Percentiles rank a stretch among this genome's conserved stretches.
phyloP scores from a whole-genome alignment of 2,113 vertebrate species.

The Ammodytes dubius region DNA sequence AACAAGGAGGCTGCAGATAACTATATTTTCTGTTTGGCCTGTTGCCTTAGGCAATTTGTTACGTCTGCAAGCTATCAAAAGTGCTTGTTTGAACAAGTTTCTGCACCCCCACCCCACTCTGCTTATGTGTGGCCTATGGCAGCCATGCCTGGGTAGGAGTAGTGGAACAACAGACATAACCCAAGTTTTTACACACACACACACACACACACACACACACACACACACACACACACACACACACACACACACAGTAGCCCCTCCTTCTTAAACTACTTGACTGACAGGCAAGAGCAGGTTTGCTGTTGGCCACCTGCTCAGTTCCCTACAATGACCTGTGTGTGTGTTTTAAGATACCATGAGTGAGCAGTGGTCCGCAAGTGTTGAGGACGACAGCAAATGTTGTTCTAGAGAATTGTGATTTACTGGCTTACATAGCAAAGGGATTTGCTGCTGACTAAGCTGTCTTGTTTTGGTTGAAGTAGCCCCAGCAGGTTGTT shows the following conservation, averaged over 20 bases:
- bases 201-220: too few relatives aligned
- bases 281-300: constrained; percentile 74
- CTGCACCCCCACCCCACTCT: not conserved
- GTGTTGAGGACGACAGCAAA: constrained; percentile 26
- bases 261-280: constrained; percentile 33
- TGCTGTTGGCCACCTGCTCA: constrained; percentile 67
- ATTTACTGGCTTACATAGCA: not conserved
- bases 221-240: too few relatives aligned
- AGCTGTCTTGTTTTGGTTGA: constrained; percentile 13
- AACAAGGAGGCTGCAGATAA: not conserved
- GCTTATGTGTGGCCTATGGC: constrained; percentile 24
- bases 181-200: constrained; percentile 22
- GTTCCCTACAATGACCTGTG: constrained; percentile 52
- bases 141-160: constrained; percentile 4
- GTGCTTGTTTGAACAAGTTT: constrained; percentile 64
- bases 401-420: constrained; percentile 26
- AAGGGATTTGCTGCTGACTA: constrained; percentile 26
- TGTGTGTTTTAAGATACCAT: constrained; percentile 43
- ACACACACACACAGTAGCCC: constrained; percentile 28
- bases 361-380: constrained; percentile 33
- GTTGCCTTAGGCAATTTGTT: constrained; percentile 44
- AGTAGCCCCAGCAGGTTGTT: constrained; percentile 7
- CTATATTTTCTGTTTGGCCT: constrained; percentile 20
- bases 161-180: constrained; percentile 32
- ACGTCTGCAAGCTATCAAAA: constrained; percentile 33